Conservation (phyloP, 2,888 invertebrate species). For the Polia nebulosa region DNA sequence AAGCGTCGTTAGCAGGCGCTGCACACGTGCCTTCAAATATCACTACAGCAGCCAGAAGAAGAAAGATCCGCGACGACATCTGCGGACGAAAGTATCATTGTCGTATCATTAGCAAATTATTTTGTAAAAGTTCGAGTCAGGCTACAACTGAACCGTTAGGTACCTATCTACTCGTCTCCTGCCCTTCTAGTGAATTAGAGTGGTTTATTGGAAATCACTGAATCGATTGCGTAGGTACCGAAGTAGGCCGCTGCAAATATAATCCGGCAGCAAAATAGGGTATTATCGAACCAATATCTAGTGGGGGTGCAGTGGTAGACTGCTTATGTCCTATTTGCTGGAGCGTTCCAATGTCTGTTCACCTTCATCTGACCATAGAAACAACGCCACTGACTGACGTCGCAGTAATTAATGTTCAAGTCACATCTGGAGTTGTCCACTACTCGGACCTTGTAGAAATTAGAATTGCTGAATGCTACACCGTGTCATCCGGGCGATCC, state of each 20-base stretch:
- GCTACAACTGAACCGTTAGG: neutral
- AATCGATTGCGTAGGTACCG: neutral
- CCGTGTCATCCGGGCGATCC: no score
- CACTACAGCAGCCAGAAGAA: conserved; percentile 65
- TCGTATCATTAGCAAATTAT: neutral
- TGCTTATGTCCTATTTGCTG: no score
- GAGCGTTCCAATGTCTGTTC: no score
- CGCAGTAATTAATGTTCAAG: no score
- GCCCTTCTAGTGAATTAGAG: no score
- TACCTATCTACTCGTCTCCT: neutral
- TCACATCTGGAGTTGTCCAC: no score
- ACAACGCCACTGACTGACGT: no score
- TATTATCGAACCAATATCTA: neutral
- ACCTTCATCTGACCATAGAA: no score
- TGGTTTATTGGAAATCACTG: neutral
- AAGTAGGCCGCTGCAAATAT: neutral
- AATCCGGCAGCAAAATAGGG: neutral
- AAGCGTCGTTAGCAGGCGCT: conserved; percentile 63
- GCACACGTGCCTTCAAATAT: conserved; percentile 63
- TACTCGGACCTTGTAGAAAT: no score
- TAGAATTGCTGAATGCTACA: no score
- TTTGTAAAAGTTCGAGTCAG: neutral
- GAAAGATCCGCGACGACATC: conserved; percentile 72
- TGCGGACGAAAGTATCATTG: conserved; percentile 51
- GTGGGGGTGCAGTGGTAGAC: neutral